phyloP scores from a whole-genome alignment of 2,113 vertebrate species.

The Clarias macrocephalus region DNA sequence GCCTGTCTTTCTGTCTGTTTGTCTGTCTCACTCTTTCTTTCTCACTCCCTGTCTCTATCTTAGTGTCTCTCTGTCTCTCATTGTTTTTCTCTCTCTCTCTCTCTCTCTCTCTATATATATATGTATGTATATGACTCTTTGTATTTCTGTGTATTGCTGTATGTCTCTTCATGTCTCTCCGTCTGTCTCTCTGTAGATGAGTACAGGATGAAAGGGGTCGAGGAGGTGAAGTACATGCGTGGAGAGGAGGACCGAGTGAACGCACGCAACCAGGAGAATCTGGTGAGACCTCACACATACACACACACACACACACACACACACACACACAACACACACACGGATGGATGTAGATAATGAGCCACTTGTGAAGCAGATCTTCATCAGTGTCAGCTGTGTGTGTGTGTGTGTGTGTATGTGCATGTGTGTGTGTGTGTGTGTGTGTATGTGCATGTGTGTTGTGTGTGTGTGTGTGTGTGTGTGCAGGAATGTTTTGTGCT shows the following conservation, averaged over 20 bases:
- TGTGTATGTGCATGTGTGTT: neutral
- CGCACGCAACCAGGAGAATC: slow-evolving; percentile 76
- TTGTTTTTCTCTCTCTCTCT: neutral
- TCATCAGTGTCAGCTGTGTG: neutral
- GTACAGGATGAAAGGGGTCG: slow-evolving; percentile 96
- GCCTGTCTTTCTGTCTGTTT: neutral
- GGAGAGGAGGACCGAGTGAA: slow-evolving; percentile 76
- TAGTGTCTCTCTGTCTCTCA: neutral
- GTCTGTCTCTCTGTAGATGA: slow-evolving; percentile 77
- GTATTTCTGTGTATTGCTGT: slow-evolving; percentile 36
- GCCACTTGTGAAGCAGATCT: neutral
- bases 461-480: neutral
- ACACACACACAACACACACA: slow-evolving; percentile 23
- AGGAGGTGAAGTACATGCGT: slow-evolving; percentile 87
- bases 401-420: neutral
- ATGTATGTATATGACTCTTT: neutral
- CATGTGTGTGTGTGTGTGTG: slow-evolving; percentile 7
- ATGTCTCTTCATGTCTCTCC: slow-evolving; percentile 15
- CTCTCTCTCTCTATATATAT: neutral
- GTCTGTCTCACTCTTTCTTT: neutral
- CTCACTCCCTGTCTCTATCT: neutral
- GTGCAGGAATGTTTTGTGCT: neutral
- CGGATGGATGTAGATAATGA: slow-evolving; percentile 2
- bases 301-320: slow-evolving; percentile 48
- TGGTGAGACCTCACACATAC: slow-evolving; percentile 68